Conservation (phyloP, 64 coral and sea anemone species). For the Exaiptasia diaphana region DNA sequence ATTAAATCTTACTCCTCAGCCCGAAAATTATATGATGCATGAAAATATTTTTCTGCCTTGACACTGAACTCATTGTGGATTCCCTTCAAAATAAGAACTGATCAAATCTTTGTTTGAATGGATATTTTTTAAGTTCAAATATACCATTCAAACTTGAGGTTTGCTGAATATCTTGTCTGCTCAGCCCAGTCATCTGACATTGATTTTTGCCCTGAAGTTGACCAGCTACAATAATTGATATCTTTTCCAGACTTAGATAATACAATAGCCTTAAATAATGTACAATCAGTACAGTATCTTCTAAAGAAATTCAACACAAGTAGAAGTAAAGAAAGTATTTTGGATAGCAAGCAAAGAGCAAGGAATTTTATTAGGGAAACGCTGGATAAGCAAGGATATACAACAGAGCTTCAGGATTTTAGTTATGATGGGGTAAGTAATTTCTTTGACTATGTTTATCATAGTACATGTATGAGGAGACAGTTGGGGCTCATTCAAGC, state of each 20-base stretch:
- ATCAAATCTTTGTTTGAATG: no score
- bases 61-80: no score
- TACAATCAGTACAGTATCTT: constrained; percentile 26
- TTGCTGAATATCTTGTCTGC: no score
- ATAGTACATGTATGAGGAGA: neutral
- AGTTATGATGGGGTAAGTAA: constrained; percentile 23
- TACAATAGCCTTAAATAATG: neutral
- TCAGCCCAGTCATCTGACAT: no score
- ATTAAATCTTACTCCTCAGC: no score
- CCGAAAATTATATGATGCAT: no score
- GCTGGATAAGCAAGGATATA: constrained; percentile 40
- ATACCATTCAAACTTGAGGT: no score
- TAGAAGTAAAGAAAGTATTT: neutral
- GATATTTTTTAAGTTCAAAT: no score
- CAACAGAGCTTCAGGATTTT: constrained; percentile 54
- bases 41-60: no score
- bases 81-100: no score
- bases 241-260: neutral
- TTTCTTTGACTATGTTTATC: neutral
- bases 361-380: constrained; percentile 35
- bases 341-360: constrained; percentile 27
- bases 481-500: neutral
- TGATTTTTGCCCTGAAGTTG: no score
- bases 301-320: constrained; percentile 35
- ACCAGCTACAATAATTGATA: no score